phyloP scores from a whole-genome alignment of 2,888 invertebrate species.

The Eilema sororculum region DNA sequence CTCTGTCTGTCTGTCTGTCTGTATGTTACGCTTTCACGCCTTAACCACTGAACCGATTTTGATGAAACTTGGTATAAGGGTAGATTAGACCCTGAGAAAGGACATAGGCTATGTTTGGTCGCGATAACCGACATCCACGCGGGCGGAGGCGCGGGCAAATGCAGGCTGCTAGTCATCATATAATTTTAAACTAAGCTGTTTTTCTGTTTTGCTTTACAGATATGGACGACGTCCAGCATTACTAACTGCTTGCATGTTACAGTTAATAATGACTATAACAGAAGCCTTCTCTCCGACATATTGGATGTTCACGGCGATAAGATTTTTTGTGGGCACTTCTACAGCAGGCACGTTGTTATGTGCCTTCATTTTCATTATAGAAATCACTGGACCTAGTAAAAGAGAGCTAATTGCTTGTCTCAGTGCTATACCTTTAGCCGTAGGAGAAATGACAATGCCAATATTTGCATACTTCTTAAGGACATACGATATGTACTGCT shows the following conservation, averaged over 20 bases:
- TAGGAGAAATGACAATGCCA: constrained; percentile 88
- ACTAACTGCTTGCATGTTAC: constrained; percentile 86
- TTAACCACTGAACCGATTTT: no score
- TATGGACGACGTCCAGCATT: constrained; percentile 90
- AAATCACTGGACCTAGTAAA: constrained; percentile 82
- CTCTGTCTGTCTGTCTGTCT: no score
- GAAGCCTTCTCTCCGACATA: constrained; percentile 88
- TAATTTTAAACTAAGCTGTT: no score
- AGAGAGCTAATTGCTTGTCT: constrained; percentile 83
- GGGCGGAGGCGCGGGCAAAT: no score
- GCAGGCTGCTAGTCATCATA: no score
- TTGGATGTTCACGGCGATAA: constrained; percentile 84
- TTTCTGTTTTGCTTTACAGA: constrained; percentile 71
- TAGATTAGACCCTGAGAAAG: no score
- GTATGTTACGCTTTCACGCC: no score
- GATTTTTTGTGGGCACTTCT: constrained; percentile 89
- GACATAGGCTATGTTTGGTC: no score
- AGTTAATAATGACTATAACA: constrained; percentile 88
- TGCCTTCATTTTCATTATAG: constrained; percentile 88
- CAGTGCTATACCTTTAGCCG: constrained; percentile 87
- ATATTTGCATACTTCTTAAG: constrained; percentile 87
- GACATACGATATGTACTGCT: constrained; percentile 88
- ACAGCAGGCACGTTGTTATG: constrained; percentile 92
- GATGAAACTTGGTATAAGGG: no score
- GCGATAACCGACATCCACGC: no score